These are phyloP conservation scores for Lepidothrix coronata DNA, from an alignment of 2,113 vertebrate genomes.

Conservation along the genomic window DNA sequence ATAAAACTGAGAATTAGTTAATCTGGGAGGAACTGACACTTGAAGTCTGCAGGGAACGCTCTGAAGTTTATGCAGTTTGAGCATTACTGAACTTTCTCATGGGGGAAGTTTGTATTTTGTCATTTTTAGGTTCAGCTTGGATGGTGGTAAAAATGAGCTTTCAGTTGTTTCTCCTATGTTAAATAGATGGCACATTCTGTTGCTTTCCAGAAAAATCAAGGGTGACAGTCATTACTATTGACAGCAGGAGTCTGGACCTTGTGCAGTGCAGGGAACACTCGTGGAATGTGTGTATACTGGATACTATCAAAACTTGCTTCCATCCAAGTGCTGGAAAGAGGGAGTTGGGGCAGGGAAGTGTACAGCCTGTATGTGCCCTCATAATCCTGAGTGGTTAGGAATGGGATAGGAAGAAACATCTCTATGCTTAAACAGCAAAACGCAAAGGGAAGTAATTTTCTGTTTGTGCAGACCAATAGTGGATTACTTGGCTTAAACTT, in stretches of 20 bases:
- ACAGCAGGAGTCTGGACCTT: neutral
- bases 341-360: neutral
- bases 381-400: neutral
- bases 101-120: neutral
- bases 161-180: fast-evolving
- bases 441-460: slow-evolving; percentile 32
- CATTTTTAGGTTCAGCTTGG: neutral
- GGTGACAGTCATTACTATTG: neutral
- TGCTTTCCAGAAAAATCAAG: neutral
- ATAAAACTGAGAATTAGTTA: neutral
- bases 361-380: neutral
- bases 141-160: neutral
- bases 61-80: neutral
- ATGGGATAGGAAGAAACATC: neutral
- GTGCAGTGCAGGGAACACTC: neutral
- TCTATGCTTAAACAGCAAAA: slow-evolving; percentile 29
- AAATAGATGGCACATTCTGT: neutral
- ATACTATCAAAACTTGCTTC: neutral
- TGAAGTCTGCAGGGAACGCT: neutral
- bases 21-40: neutral
- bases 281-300: neutral
- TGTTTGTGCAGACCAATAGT: neutral
- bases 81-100: neutral
- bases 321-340: neutral
- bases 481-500: slow-evolving; percentile 6